Evolutionary conservation across 2,113 vertebrate species (phyloP).

Genomic region (Halcyon senegalensis): DNA sequence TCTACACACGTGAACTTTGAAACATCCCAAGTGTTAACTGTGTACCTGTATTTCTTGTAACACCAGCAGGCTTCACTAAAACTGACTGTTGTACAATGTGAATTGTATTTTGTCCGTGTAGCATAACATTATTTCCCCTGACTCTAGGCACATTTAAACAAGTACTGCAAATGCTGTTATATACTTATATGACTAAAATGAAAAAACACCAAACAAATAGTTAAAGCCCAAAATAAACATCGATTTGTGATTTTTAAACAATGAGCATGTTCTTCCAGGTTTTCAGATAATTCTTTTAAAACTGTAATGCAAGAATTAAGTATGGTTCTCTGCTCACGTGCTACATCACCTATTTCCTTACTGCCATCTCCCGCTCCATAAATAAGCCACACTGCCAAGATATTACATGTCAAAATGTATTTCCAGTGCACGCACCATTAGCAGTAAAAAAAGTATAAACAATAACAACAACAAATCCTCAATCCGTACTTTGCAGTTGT

Average conservation of each 20-base stretch:
- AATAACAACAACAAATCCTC: background rate
- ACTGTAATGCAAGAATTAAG: background rate
- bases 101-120: background rate
- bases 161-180: background rate
- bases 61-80: background rate
- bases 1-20: background rate
- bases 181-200: fast-evolving
- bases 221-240: background rate
- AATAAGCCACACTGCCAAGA: background rate
- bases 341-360: background rate
- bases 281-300: background rate
- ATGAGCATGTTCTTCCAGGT: background rate
- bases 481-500: background rate
- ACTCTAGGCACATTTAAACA: background rate
- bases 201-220: background rate
- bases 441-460: background rate
- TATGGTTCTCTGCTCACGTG: background rate
- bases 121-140: background rate
- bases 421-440: background rate
- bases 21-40: background rate
- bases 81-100: background rate
- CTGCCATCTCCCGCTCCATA: background rate
- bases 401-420: background rate
- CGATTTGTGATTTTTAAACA: background rate
- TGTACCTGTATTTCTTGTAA: background rate